Percentiles rank a stretch among this genome's conserved stretches.
These are phyloP conservation scores for Neosilurus hyrtlii DNA, from an alignment of 2,797 vertebrate genomes.

Conservation along the genomic window DNA sequence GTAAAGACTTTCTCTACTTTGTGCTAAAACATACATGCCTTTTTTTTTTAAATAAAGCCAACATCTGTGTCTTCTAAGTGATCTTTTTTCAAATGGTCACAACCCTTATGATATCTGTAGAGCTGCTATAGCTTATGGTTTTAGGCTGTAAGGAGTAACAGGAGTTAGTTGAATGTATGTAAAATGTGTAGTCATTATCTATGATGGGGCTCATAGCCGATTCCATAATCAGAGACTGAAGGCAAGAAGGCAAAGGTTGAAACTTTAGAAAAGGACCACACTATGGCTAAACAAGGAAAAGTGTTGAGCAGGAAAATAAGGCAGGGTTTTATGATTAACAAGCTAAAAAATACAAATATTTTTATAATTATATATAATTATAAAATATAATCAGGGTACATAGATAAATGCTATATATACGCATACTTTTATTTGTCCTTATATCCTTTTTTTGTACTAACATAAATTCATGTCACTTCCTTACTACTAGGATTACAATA, in stretches of 20 bases:
- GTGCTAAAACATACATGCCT: background rate
- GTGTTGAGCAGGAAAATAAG: background rate
- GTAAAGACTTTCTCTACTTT: constrained; percentile 1
- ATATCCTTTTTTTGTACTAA: background rate
- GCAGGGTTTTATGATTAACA: background rate
- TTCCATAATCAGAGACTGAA: background rate
- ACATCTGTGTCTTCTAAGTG: constrained; percentile 17
- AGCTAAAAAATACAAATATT: background rate
- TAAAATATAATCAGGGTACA: background rate
- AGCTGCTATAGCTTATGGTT: background rate
- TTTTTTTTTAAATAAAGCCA: constrained; percentile 13
- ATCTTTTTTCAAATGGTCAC: constrained; percentile 1
- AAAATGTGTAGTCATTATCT: background rate
- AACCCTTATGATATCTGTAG: background rate
- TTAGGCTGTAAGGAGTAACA: background rate
- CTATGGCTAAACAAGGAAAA: constrained; percentile 12
- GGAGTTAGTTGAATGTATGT: background rate
- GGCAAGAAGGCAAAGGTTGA: background rate
- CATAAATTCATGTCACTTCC: background rate
- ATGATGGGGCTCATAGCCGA: background rate
- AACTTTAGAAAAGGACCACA: background rate
- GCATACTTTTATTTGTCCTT: background rate
- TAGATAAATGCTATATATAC: background rate
- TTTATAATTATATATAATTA: no score
- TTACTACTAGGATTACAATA: background rate